Base-by-base conservation (phyloP, 2,113 vertebrate genomes). In the Procavia capensis region DNA sequence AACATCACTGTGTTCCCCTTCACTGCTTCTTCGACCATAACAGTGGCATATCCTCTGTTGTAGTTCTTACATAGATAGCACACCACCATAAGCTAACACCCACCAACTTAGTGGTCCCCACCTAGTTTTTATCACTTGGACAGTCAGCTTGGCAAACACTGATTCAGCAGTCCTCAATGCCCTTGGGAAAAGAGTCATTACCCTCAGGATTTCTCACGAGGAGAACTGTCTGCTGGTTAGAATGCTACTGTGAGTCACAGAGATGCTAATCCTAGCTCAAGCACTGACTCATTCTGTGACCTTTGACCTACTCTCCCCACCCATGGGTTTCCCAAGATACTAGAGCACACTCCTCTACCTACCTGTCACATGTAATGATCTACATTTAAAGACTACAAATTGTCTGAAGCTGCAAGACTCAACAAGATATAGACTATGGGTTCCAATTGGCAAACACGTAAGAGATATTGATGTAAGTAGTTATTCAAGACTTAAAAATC, bases 201-300 rank as follows among this genome's bases (percentile, higher is more conserved):
- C 25, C 34, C 59, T 97, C 34, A 31, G 70, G 39, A 59, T 93
- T 96, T 96, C 96, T 85, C 94, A 96, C 95, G 92, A 76, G 25
- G 24, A 91, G 89, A 94, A 63, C 31, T 16, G 20, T 89, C 68
- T 76, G 70, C 68, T 68, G 83, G 85, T 94, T 94, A 96, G 81
- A 95, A 81, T 41, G 22, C 36, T 13, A 91, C 59, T 57, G 1
- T 97, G 96, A 97, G 90, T 97, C 97, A 98, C 31, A 13, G n/a
- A 87, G 36, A 96, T 96, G 64, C 59, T 94, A 89, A 92, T 91
- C 72, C 83, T 54, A 87, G 72, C 19, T 45, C 59, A 90, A 14
- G 50, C 54, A 61, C 63, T 97, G 96, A 97, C 80, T 98, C 97
- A 97, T 74, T 93, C 80, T 50, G 24, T 96, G 86, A 94, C 93